Evolutionary conservation across 2,113 vertebrate genomes (phyloP).

Genomic region (Camelus dromedarius): DNA sequence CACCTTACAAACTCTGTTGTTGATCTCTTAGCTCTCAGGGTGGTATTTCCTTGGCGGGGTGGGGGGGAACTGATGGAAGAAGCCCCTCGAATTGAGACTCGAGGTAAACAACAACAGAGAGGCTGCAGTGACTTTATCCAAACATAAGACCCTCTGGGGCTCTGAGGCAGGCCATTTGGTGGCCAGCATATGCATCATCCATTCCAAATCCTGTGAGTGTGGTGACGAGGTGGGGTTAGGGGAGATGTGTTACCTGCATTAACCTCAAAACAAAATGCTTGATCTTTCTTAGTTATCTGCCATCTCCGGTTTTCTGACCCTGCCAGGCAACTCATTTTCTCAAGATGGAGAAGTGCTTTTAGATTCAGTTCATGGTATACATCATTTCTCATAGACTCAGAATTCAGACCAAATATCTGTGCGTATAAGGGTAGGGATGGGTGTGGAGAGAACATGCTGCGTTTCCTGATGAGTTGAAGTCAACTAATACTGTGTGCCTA

Average conservation of each 20-base stretch:
- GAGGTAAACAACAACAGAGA: slow-evolving; percentile 80
- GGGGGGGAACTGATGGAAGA: slow-evolving; percentile 18
- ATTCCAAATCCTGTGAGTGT: slow-evolving; percentile 49
- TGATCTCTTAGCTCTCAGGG: slow-evolving; percentile 65
- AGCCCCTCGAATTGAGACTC: slow-evolving; percentile 56
- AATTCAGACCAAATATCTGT: background rate
- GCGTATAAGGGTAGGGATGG: background rate
- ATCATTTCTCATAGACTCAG: background rate
- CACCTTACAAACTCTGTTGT: background rate
- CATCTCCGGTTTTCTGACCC: background rate
- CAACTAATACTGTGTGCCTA: background rate
- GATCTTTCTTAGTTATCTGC: background rate
- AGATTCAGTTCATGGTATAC: background rate
- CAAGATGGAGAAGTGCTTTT: slow-evolving; percentile 1
- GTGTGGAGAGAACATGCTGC: background rate
- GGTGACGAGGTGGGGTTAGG: background rate
- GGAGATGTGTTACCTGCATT: background rate
- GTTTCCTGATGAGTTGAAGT: background rate
- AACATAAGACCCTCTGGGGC: slow-evolving; percentile 68
- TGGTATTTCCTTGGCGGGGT: slow-evolving; percentile 59
- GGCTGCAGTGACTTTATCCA: slow-evolving; percentile 66
- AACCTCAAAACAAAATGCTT: slow-evolving; percentile 34
- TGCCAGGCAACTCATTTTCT: slow-evolving; percentile 28
- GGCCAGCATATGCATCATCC: slow-evolving; percentile 72
- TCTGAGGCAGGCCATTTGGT: slow-evolving; percentile 79